Evolutionary conservation across 53 echinoderm and acorn worm species (phyloP), one percentile per base, ranked within the genome.

Genomic region (Crossaster papposus): DNA sequence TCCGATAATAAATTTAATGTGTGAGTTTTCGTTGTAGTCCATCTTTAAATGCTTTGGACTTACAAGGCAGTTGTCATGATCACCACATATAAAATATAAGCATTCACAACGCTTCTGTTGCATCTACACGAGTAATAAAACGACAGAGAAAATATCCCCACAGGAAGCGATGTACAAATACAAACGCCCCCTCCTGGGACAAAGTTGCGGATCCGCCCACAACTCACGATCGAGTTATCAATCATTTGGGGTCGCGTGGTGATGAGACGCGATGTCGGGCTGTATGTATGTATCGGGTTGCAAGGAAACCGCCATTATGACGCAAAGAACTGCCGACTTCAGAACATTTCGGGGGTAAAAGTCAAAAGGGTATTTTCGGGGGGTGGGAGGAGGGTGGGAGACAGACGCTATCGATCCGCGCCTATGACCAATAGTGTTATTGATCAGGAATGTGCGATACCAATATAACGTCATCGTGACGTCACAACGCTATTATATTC

Each of bases 61-160:
- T 2, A 28, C 68, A 23, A n/a, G n/a, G 28, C 24, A n/a, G 11
- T 68, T 68, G 11, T 28, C 68, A 38, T 78, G 38, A 78, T 51
- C 51, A 51, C 26, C n/a, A 51, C 34, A 35, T 44, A n/a, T 68
- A 17, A 1, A 58, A 20, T 36, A 77, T 35, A 44, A 44, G 44
- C 78, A 78, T n/a, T 78, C 78, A 50, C 50, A 20, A 20, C 1
- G 10, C 36, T 2, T 44, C 35, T 78, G 51, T 78, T 78, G 13
- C 15, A 44, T 78, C 51, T 34, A 38, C 17, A 51, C 78, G 22
- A 37, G 50, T 78, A 78, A 78, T 78, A 51, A 78, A 78, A 78
- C 78, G 24, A 35, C 78, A 51, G n/a, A 20, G 75, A 17, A 33
- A 71, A 74, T 74, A 5, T 20, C 35, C 36, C 75, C 36, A 10